Percentiles rank a stretch among this genome's conserved stretches.
phyloP scores from a whole-genome alignment of 2,888 invertebrate species.

The Agrilus biguttatus region DNA sequence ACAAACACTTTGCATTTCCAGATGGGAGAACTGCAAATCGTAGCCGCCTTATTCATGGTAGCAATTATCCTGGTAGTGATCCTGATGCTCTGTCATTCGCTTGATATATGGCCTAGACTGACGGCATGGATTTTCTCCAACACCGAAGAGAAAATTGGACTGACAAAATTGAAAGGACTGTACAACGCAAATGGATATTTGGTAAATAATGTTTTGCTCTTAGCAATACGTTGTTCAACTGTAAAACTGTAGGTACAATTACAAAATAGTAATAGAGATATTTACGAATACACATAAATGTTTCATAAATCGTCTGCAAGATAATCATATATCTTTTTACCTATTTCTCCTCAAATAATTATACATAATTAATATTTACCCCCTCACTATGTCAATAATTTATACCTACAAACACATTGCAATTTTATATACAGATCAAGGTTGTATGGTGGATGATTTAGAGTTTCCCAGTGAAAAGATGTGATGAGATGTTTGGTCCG shows the following conservation, averaged over 20 bases:
- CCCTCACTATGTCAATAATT: too few relatives aligned
- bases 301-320: too few relatives aligned
- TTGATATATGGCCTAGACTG: slow-evolving; percentile 32
- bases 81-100: slow-evolving; percentile 30
- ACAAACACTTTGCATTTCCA: slow-evolving; percentile 10
- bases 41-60: slow-evolving; percentile 27
- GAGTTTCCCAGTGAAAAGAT: too few relatives aligned
- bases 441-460: too few relatives aligned
- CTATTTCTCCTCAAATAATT: too few relatives aligned
- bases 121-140: slow-evolving; percentile 36
- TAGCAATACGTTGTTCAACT: background rate
- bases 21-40: slow-evolving; percentile 29
- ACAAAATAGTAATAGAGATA: too few relatives aligned
- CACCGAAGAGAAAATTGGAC: slow-evolving; percentile 38
- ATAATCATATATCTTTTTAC: background rate
- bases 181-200: slow-evolving; percentile 53
- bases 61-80: slow-evolving; percentile 28
- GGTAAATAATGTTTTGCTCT: slow-evolving; percentile 30
- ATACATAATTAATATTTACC: too few relatives aligned
- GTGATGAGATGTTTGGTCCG: too few relatives aligned
- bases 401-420: too few relatives aligned
- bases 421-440: too few relatives aligned
- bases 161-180: slow-evolving; percentile 37
- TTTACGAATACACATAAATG: background rate
- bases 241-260: background rate